Percentiles rank a stretch among this genome's conserved stretches.
Evolutionary conservation across 1,140 invertebrate genomes (phyloP).

Genomic region (Hycleus phaleratus): DNA sequence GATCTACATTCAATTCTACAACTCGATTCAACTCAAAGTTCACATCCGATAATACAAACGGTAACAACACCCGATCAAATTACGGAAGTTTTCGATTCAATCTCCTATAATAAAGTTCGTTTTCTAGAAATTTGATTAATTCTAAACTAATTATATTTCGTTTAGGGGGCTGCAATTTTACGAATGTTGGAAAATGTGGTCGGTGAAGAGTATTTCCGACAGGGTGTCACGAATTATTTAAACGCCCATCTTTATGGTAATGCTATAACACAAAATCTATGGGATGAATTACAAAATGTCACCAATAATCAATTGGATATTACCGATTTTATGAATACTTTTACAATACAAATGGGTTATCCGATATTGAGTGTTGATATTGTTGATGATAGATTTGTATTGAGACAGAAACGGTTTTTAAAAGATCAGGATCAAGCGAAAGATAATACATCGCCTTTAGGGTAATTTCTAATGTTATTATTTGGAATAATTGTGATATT

Average conservation of each 20-base stretch:
- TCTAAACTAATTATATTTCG: constrained; percentile 1
- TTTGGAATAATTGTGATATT: neutral
- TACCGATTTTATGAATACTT: constrained; percentile 79
- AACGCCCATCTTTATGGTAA: constrained; percentile 61
- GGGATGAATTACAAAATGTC: constrained; percentile 53
- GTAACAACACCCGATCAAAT: constrained; percentile 84
- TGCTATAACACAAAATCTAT: constrained; percentile 73
- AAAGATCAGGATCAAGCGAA: constrained; percentile 51
- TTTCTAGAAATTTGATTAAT: constrained; percentile 2
- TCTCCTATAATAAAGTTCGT: constrained; percentile 84
- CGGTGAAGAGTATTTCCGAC: constrained; percentile 63
- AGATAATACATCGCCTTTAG: constrained; percentile 3
- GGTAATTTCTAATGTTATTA: neutral
- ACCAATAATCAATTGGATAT: constrained; percentile 45
- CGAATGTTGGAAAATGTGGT: constrained; percentile 86
- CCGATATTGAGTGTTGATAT: constrained; percentile 64
- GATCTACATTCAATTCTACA: constrained; percentile 66
- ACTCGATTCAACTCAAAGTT: constrained; percentile 72
- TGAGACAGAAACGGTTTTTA: constrained; percentile 70
- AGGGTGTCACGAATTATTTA: constrained; percentile 66
- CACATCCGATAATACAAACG: constrained; percentile 79
- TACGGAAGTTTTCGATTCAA: constrained; percentile 84
- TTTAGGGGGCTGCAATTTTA: constrained; percentile 75
- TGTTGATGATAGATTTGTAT: constrained; percentile 44
- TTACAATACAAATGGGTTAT: constrained; percentile 88